Base-by-base conservation (phyloP, 1,140 invertebrate genomes). In the Probaryconus sp. region DNA sequence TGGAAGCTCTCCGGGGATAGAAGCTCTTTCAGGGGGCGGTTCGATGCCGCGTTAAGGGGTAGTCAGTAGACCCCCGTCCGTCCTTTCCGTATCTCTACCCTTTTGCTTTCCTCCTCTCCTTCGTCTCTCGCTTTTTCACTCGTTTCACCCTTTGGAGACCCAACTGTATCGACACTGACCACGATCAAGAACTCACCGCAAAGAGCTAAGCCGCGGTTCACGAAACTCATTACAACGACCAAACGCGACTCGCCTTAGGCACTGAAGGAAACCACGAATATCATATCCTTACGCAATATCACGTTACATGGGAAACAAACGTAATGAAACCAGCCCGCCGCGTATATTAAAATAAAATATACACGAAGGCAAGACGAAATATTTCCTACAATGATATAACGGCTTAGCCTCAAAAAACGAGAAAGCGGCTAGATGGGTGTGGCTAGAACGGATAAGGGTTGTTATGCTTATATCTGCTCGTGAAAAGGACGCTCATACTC, bases 1-100 rank as follows among this genome's bases (percentile, higher is more conserved):
- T 86, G 82, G 83, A 85, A 85, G 83, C 84, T 86, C 85, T 83
- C 82, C 79, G 82, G 84, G 84, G 83, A 84, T 85, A 77, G 83
- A 82, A 84, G 85, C 82, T 81, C 83, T 86, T 83, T 85, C 83
- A 81, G 82, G 69, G 81, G 70, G 75, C 79, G 82, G 79, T 82
- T 79, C 76, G 76, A 72, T 78, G 78, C 77, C 79, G 79, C 77
- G 79, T 78, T 79, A 79, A 81, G 82, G 82, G 84, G 77, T 81
- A 76, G 21, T 61, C 58, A 73, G 63, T 64, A 61, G 24, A 60
- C 76, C 76, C 77, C 80, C 73, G 75, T 37, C 72, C 77, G 74
- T 77, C 77, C 43, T 69, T 64, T 35, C 74, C 71, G 50, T n/a
- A n/a, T 67, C 40, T 50, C 73, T 64, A 53, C 69, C 53, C 38